Percentiles rank a stretch among this genome's conserved stretches.
Conservation (phyloP, 2,888 invertebrate genomes). For the Trichopoda pennipes region DNA sequence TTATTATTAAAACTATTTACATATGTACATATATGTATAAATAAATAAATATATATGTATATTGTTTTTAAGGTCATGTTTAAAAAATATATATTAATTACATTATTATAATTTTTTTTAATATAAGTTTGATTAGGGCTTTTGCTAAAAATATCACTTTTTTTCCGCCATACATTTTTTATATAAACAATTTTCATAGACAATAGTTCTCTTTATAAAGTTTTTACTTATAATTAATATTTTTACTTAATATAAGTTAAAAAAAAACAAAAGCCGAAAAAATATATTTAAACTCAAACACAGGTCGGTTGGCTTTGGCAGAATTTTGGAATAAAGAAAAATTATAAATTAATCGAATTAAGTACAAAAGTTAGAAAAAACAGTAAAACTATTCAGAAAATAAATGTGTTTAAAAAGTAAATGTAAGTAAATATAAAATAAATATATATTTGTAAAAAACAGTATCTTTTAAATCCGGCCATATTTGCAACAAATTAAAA, state of each 20-base stretch:
- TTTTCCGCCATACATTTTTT: constrained; percentile 48
- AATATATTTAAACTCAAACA: constrained; percentile 5
- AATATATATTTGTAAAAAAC: background rate
- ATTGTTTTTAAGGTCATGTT: constrained; percentile 30
- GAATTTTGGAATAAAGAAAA: constrained; percentile 17
- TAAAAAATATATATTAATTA: too few relatives aligned
- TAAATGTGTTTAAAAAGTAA: constrained; percentile 37
- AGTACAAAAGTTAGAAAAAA: constrained; percentile 50
- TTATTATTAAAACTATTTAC: constrained; percentile 50
- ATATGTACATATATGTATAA: constrained; percentile 12
- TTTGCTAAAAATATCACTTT: constrained; percentile 51
- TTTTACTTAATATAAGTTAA: constrained; percentile 56
- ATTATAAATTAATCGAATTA: constrained; percentile 32
- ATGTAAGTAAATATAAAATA: constrained; percentile 30
- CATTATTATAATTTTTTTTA: too few relatives aligned
- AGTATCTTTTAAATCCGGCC: constrained; percentile 60
- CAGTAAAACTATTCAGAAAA: background rate
- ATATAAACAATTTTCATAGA: constrained; percentile 52
- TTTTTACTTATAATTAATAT: constrained; percentile 56
- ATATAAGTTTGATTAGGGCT: constrained; percentile 37
- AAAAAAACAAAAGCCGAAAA: background rate
- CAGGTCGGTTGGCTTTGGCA: constrained; percentile 33
- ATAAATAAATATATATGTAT: constrained; percentile 30
- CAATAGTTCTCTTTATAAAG: constrained; percentile 58
- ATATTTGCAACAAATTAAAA: constrained; percentile 45